Evolutionary conservation across 2,113 vertebrate genomes (phyloP).

Genomic region (Percopsis transmontana): DNA sequence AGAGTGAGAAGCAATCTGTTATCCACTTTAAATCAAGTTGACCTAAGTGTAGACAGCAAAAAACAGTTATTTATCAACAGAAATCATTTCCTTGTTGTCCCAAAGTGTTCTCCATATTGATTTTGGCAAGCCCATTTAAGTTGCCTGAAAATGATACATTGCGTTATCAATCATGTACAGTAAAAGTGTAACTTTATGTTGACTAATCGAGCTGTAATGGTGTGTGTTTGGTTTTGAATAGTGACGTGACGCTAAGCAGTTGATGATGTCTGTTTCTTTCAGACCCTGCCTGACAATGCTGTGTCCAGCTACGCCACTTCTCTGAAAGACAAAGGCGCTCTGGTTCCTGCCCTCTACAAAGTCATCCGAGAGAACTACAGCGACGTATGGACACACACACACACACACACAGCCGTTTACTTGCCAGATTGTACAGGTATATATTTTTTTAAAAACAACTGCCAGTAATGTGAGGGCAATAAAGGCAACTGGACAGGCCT

Average conservation of each 20-base stretch:
- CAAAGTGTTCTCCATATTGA: neutral
- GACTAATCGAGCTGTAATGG: neutral
- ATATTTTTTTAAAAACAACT: too few relatives aligned
- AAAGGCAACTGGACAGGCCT: too few relatives aligned
- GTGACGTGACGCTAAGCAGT: neutral
- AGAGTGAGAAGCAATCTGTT: conserved; percentile 16
- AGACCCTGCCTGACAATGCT: conserved; percentile 92
- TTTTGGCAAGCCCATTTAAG: neutral
- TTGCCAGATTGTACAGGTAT: too few relatives aligned
- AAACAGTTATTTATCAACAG: neutral
- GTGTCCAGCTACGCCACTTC: conserved; percentile 88
- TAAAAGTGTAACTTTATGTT: neutral
- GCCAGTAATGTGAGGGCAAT: too few relatives aligned
- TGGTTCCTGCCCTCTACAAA: conserved; percentile 96
- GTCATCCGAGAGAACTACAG: conserved; percentile 96
- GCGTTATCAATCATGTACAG: neutral
- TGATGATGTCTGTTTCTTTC: conserved; percentile 56
- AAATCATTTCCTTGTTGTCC: neutral
- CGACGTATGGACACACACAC: conserved; percentile 80
- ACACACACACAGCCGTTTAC: conserved; percentile 1
- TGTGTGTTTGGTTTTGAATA: neutral
- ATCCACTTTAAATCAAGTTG: neutral
- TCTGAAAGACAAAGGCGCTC: conserved; percentile 88
- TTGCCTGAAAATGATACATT: neutral
- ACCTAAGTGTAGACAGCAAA: conserved; percentile 2